These are phyloP conservation scores for Nephrotoma guestfalica DNA, from an alignment of 2,888 invertebrate genomes.

Conservation along the genomic window DNA sequence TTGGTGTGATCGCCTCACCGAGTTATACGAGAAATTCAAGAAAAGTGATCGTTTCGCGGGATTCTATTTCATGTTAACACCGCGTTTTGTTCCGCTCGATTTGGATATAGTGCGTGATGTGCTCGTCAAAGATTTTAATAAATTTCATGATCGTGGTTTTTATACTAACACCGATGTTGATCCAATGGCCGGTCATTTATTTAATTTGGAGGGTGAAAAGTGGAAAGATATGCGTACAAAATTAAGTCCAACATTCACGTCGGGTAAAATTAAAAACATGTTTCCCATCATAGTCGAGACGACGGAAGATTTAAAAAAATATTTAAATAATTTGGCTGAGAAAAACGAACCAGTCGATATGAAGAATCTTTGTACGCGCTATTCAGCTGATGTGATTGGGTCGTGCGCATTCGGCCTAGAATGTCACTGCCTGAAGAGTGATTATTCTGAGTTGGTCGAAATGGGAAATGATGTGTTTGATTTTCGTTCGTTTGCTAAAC, in stretches of 20 bases:
- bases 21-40: background rate
- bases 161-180: background rate
- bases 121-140: background rate
- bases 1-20: background rate
- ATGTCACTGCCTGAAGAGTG: background rate
- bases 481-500: background rate
- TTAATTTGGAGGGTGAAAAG: background rate
- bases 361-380: background rate
- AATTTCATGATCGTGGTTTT: background rate
- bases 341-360: background rate
- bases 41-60: background rate
- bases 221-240: background rate
- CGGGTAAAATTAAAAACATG: background rate
- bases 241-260: slow-evolving; percentile 2
- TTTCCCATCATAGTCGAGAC: background rate
- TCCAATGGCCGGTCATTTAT: background rate
- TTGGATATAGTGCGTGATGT: background rate
- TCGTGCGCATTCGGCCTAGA: background rate
- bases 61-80: background rate
- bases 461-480: background rate
- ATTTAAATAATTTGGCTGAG: background rate
- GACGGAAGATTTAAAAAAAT: background rate
- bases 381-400: background rate
- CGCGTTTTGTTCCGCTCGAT: background rate
- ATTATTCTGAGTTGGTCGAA: background rate